Evolutionary conservation across 1,140 invertebrate species (phyloP), one percentile per base, ranked within the genome.

Genomic region (Anoplolepis gracilipes): DNA sequence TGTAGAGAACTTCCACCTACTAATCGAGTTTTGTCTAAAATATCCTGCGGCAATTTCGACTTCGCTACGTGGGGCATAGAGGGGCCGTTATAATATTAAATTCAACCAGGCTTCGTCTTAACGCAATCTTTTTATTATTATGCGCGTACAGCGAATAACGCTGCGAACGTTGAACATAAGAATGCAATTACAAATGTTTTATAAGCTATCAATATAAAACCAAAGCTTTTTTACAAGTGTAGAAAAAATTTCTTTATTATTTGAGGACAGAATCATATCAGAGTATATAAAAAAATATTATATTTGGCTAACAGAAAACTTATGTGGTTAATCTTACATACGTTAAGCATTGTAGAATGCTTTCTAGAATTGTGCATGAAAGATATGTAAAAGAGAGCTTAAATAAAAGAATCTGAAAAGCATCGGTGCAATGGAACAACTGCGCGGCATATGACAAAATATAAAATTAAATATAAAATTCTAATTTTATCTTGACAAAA

Each of bases 1-100:
- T 85, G 65, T 57, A 85, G 84, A 84, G 88, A 88, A 90, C 88
- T 90, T 88, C 73, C 82, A 72, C 75, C 69, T 88, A 76, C 88
- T 90, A 90, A 90, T 90, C 89, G 86, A 90, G 77, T 90, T 90
- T 90, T 85, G 86, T 89, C 86, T 90, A 90, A 90, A 90, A 88
- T 90, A 90, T 88, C 87, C 88, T 82, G 82, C 78, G 77, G 88
- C 84, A 90, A 88, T 90, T 86, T 90, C 57, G 59, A 72, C 72
- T 33, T 70, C 76, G 30, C 46, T 57, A 79, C 25, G 25, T 13
- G 53, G 28, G 53, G 42, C 36, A 77, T 30, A 64, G 70, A 64
- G 75, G 61, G 59, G 49, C 49, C 30, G 59, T 87, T 89, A 49
- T 49, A 85, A 76, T 85, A 82, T 89, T 89, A 85, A 85, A 90